These are phyloP conservation scores for Desoria tigrina DNA, from an alignment of 2,888 invertebrate genomes.

Conservation along the genomic window DNA sequence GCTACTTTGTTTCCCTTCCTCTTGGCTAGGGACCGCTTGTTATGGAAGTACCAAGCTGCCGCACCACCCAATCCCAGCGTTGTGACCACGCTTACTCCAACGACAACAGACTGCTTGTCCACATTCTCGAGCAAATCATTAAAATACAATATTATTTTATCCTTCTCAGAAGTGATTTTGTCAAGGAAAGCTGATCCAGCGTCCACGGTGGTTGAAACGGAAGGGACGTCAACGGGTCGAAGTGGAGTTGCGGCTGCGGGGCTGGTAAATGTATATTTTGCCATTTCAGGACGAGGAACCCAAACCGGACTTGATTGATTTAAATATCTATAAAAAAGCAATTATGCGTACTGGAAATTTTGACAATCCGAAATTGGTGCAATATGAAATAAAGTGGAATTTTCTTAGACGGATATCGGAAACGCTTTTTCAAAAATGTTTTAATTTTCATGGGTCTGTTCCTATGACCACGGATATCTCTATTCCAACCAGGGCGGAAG, in stretches of 20 bases:
- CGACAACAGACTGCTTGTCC: constrained; percentile 3
- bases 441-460: too few relatives aligned
- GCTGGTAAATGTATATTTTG: background rate
- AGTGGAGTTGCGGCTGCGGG: background rate
- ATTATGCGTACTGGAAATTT: too few relatives aligned
- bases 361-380: too few relatives aligned
- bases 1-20: background rate
- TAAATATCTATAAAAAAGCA: too few relatives aligned
- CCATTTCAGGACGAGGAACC: background rate
- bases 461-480: too few relatives aligned
- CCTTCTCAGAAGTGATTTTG: background rate
- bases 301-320: too few relatives aligned
- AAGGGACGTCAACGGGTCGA: background rate
- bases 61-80: constrained; percentile 15
- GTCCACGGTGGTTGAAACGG: background rate
- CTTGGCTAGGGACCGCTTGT: background rate
- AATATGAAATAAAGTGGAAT: too few relatives aligned
- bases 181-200: background rate
- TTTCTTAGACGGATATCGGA: too few relatives aligned
- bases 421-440: too few relatives aligned
- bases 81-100: constrained; percentile 11
- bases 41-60: constrained; percentile 19
- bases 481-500: too few relatives aligned
- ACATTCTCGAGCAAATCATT: constrained; percentile 10
- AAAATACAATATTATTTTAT: background rate